Evolutionary conservation across 1,140 invertebrate genomes (phyloP), one percentile per base, ranked within the genome.

Genomic region (Microplitis mediator): DNA sequence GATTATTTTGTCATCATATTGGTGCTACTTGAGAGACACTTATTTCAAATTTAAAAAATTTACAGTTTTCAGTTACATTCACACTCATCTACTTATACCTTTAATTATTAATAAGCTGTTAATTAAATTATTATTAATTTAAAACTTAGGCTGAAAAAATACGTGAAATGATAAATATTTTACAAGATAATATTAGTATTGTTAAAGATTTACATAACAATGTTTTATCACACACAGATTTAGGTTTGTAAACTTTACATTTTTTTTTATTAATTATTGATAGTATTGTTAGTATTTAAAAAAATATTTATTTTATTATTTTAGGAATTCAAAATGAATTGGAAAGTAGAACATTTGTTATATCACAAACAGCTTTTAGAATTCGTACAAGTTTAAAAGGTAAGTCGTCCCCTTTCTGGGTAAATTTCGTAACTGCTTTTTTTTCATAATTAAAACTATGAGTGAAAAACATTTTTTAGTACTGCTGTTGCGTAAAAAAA

Each of bases 291-390:
- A 56, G 14, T 36, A 35, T 58, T 58, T 4, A 32, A 36, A 34
- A 60, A 65, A 64, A 16, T 11, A 68, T 35, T 39, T 52, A 74
- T 35, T 71, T 39, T 66, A 72, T 50, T 85, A 45, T 45, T 87
- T 72, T 79, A 91, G 90, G 88, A 23, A 82, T 90, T 77, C 88
- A 90, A 80, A 87, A 88, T 64, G 89, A 90, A 80, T 74, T 90
- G 77, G 89, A 90, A 68, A 81, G 76, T 73, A 78, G 85, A 39
- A 85, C 79, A 6, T 81, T 72, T n/a, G 75, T 79, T 4, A 85
- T 87, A 45, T 83, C 82, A 50, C 80, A 85, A 71, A 84, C 84
- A 11, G 78, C 84, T 34, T 75, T 78, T 62, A 78, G 75, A 56
- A 79, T 87, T 13, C 83, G 82, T 62, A 77, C 54, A 64, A 84